phyloP scores from a whole-genome alignment of 2,113 vertebrate species.

The Brachyhypopomus occidentalis region DNA sequence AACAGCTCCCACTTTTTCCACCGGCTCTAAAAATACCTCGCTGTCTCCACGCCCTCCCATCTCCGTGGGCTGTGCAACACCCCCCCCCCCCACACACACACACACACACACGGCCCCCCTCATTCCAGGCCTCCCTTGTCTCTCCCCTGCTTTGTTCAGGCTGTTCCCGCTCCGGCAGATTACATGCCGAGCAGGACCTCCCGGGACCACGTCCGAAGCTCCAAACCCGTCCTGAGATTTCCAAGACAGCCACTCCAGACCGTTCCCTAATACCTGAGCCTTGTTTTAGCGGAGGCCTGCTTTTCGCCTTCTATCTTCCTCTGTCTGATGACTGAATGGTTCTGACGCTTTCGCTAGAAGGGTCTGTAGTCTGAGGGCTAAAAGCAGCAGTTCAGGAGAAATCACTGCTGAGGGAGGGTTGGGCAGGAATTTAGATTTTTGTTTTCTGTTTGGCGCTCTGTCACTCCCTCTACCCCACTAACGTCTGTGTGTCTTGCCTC shows the following conservation, averaged over 20 bases:
- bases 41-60: slow-evolving; percentile 46
- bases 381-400: slow-evolving; percentile 41
- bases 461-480: neutral
- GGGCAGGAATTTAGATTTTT: neutral
- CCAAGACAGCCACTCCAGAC: slow-evolving; percentile 9
- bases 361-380: slow-evolving; percentile 20
- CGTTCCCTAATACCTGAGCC: slow-evolving; percentile 36
- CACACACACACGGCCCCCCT: slow-evolving; percentile 7
- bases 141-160: slow-evolving; percentile 51
- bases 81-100: slow-evolving; percentile 14
- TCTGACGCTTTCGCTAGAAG: slow-evolving; percentile 33
- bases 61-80: slow-evolving; percentile 66
- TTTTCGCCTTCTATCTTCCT: neutral
- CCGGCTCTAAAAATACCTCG: slow-evolving; percentile 69
- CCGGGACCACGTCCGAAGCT: slow-evolving; percentile 32
- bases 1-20: slow-evolving; percentile 63
- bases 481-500: neutral
- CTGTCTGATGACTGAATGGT: neutral
- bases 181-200: slow-evolving; percentile 28
- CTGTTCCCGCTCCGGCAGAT: slow-evolving; percentile 41
- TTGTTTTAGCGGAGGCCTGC: neutral
- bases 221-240: slow-evolving; percentile 2
- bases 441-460: slow-evolving; percentile 7
- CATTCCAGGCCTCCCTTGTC: neutral
- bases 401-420: slow-evolving; percentile 28